Conservation (phyloP, 2,888 invertebrate genomes). For the Escarpia spicata region DNA sequence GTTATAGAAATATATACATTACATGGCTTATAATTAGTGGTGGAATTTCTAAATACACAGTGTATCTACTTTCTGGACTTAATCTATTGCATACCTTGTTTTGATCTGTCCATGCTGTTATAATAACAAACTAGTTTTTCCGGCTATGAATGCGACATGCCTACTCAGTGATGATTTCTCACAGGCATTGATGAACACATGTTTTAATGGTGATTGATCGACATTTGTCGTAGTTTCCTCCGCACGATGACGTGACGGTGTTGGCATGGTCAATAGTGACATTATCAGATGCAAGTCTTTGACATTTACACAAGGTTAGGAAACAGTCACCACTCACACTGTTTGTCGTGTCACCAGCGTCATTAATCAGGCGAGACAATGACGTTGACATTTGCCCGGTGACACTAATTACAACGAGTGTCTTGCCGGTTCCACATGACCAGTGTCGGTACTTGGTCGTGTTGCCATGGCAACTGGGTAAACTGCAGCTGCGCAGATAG, state of each 20-base stretch:
- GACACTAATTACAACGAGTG: neutral
- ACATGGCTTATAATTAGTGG: too few species aligned
- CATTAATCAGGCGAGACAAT: neutral
- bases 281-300: neutral
- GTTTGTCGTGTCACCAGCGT: neutral
- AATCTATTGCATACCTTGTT: too few species aligned
- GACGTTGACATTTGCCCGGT: constrained; percentile 16
- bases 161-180: neutral
- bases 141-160: neutral
- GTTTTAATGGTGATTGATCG: neutral
- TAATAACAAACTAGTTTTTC: neutral
- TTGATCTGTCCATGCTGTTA: neutral
- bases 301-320: neutral
- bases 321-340: too few species aligned
- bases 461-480: neutral
- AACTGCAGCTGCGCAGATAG: neutral
- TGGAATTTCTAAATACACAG: too few species aligned
- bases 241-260: neutral
- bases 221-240: neutral
- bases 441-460: neutral
- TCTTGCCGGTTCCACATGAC: neutral
- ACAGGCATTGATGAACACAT: neutral
- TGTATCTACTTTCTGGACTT: too few species aligned
- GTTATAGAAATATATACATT: too few species aligned
- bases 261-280: neutral